Evolutionary conservation across 2,888 invertebrate species (phyloP).

Genomic region (Drosophila anomelani): DNA sequence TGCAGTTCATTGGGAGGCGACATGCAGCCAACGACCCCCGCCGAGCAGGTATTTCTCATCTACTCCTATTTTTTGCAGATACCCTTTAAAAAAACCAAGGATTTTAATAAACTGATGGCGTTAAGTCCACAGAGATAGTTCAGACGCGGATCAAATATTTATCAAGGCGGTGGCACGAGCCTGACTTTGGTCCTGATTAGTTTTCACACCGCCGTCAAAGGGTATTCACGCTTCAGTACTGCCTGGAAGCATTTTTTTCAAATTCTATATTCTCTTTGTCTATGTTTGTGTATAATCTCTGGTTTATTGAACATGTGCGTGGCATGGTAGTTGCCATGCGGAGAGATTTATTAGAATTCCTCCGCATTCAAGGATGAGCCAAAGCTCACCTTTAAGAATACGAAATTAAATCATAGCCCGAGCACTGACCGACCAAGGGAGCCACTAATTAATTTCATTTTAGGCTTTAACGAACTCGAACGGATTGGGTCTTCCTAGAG

Average conservation of each 20-base stretch:
- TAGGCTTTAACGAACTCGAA: slow-evolving; percentile 31
- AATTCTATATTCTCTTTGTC: slow-evolving; percentile 50
- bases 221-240: slow-evolving; percentile 27
- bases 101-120: slow-evolving; percentile 13
- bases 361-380: slow-evolving; percentile 22
- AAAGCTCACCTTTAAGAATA: slow-evolving; percentile 35
- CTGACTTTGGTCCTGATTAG: slow-evolving; percentile 19
- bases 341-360: slow-evolving; percentile 41
- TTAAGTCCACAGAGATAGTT: neutral
- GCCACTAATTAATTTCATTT: slow-evolving; percentile 54
- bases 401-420: slow-evolving; percentile 17
- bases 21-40: slow-evolving; percentile 46
- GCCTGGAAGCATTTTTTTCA: slow-evolving; percentile 7
- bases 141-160: slow-evolving; percentile 7
- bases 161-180: slow-evolving; percentile 16
- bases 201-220: slow-evolving; percentile 23
- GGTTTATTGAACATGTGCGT: slow-evolving; percentile 52
- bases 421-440: neutral
- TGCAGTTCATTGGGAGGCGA: slow-evolving; percentile 65
- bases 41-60: slow-evolving; percentile 30
- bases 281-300: slow-evolving; percentile 49
- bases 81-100: slow-evolving; percentile 9
- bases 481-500: slow-evolving; percentile 11
- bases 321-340: slow-evolving; percentile 28
- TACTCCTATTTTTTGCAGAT: slow-evolving; percentile 4